Evolutionary conservation across 30 jellyfish, hydroid and myxozoan species (phyloP).

Genomic region (Rhopilema esculentum): DNA sequence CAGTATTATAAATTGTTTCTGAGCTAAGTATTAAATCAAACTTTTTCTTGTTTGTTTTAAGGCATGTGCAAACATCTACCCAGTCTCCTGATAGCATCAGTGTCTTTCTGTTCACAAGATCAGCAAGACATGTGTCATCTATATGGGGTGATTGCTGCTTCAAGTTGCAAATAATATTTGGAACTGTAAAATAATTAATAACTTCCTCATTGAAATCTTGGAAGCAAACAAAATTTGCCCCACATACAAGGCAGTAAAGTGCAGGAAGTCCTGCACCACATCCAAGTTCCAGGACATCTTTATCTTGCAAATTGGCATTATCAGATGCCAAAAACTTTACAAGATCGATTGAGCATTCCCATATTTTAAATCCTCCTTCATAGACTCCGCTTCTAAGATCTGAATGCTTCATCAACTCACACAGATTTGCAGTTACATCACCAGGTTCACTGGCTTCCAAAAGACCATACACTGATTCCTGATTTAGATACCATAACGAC

Average conservation of each 20-base stretch:
- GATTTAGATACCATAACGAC: slow-evolving; percentile 1
- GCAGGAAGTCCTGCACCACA: slow-evolving; percentile 97
- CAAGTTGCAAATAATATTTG: slow-evolving; percentile 49
- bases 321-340: slow-evolving; percentile 39
- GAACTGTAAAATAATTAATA: slow-evolving; percentile 79
- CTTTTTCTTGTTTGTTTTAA: slow-evolving; percentile 7
- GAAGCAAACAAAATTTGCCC: slow-evolving; percentile 77
- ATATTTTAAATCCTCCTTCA: slow-evolving; percentile 97
- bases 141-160: neutral
- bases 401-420: slow-evolving; percentile 55
- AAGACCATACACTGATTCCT: slow-evolving; percentile 4
- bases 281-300: slow-evolving; percentile 86
- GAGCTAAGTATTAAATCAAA: slow-evolving; percentile 89
- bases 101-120: neutral
- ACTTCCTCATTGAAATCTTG: slow-evolving; percentile 97
- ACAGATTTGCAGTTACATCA: neutral
- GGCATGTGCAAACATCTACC: slow-evolving; percentile 28
- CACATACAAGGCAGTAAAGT: slow-evolving; percentile 48
- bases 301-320: neutral
- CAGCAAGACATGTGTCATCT: neutral
- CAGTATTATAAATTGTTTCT: slow-evolving; percentile 89
- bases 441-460: neutral
- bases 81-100: slow-evolving; percentile 91
- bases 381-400: slow-evolving; percentile 88
- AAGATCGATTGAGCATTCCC: slow-evolving; percentile 97